Conservation (phyloP, 2,888 invertebrate genomes). For the Endotricha flammealis region DNA sequence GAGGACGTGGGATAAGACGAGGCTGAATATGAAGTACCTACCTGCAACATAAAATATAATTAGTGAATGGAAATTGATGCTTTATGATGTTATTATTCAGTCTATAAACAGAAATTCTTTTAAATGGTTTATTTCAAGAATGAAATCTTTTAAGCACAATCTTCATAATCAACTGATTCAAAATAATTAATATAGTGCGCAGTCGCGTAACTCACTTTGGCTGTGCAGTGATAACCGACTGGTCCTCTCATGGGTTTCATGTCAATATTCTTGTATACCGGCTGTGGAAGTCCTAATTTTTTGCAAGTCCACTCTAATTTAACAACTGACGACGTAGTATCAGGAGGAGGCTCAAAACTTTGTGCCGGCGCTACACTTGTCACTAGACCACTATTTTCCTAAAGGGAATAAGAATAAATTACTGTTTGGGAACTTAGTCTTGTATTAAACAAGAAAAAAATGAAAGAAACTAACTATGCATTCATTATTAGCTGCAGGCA, state of each 20-base stretch:
- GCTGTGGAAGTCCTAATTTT: constrained; percentile 59
- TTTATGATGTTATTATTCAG: background rate
- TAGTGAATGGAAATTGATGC: background rate
- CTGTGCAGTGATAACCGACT: constrained; percentile 50
- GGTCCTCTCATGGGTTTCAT: constrained; percentile 48
- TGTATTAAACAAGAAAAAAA: background rate
- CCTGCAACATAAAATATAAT: constrained; percentile 30
- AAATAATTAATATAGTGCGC: too few relatives aligned
- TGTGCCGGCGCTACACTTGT: constrained; percentile 46
- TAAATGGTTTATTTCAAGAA: too few relatives aligned
- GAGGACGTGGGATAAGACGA: constrained; percentile 65
- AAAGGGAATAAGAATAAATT: constrained; percentile 12
- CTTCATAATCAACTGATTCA: too few relatives aligned
- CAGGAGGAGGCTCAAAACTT: constrained; percentile 63
- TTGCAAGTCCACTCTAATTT: constrained; percentile 68
- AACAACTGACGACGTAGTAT: constrained; percentile 49
- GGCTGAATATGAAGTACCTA: constrained; percentile 48
- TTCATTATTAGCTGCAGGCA: constrained; percentile 56
- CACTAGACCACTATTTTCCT: constrained; percentile 52
- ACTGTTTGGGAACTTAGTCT: background rate
- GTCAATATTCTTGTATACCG: constrained; percentile 56
- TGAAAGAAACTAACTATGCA: constrained; percentile 35
- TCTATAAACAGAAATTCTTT: too few relatives aligned
- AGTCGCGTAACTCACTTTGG: constrained; percentile 63
- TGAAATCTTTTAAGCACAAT: too few relatives aligned